These are phyloP conservation scores for Helicoverpa armigera DNA, from an alignment of 1,140 invertebrate genomes.

Conservation along the genomic window DNA sequence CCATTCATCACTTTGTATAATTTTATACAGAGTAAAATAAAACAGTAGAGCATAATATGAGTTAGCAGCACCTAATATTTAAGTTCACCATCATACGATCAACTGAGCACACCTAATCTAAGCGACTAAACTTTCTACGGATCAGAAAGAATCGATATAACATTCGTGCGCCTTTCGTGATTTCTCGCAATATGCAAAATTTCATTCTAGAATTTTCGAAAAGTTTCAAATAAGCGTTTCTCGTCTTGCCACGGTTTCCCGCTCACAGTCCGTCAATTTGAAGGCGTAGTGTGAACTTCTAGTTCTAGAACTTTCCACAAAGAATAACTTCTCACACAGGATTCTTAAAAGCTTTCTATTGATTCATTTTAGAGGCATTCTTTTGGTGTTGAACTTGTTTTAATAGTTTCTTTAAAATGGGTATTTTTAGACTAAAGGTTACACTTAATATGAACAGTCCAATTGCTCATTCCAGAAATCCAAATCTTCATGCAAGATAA, in stretches of 20 bases:
- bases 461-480: no score
- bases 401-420: background rate
- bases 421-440: background rate
- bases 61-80: no score
- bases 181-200: conserved; percentile 32
- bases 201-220: conserved; percentile 22
- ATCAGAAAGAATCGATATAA: conserved; percentile 7
- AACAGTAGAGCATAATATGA: no score
- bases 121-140: background rate
- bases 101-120: background rate
- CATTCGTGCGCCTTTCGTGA: background rate
- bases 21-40: no score
- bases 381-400: background rate
- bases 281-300: conserved; percentile 31
- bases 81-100: background rate
- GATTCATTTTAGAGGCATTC: conserved; percentile 4
- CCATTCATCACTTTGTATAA: no score
- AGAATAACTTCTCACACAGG: conserved; percentile 12
- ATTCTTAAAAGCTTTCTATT: conserved; percentile 28
- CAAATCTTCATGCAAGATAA: no score
- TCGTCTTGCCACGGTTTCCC: conserved; percentile 29
- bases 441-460: no score
- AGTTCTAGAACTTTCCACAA: conserved; percentile 32
- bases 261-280: conserved; percentile 39
- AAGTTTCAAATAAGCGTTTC: conserved; percentile 45